phyloP scores from a whole-genome alignment of 2,113 vertebrate genomes.

The Upupa epops region DNA sequence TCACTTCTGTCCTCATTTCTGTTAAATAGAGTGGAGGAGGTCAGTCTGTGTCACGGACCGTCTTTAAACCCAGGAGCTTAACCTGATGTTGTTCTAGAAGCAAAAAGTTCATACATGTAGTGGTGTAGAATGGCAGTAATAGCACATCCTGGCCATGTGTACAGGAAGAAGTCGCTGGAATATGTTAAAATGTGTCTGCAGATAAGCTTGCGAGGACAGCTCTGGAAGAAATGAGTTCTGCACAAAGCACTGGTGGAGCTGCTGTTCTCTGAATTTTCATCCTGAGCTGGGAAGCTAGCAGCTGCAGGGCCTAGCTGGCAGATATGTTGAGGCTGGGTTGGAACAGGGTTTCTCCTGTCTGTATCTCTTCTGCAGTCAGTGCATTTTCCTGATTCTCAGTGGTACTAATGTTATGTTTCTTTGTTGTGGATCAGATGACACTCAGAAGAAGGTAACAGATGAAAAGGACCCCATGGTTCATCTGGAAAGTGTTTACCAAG shows the following conservation, averaged over 20 bases:
- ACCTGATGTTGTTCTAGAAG: background rate
- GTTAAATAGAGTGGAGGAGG: background rate
- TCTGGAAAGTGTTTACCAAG: conserved; percentile 76
- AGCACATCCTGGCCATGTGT: background rate
- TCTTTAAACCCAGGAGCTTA: background rate
- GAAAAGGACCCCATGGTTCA: conserved; percentile 76
- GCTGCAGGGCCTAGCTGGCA: background rate
- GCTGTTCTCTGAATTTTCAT: background rate
- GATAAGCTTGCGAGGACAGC: background rate
- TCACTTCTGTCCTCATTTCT: background rate
- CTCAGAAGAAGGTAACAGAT: conserved; percentile 56
- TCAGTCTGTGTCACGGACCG: background rate
- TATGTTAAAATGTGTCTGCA: background rate
- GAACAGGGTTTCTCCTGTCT: background rate
- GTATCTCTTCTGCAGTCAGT: background rate
- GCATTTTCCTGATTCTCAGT: conserved; percentile 22
- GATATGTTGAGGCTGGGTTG: background rate
- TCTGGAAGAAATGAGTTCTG: background rate
- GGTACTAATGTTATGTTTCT: conserved; percentile 27
- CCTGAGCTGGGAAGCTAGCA: background rate
- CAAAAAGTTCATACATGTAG: background rate
- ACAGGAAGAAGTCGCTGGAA: background rate
- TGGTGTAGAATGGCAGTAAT: background rate
- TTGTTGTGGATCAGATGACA: conserved; percentile 71
- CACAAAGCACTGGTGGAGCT: background rate